Base-by-base conservation (phyloP, 2,113 vertebrate genomes). In the Microtus ochrogaster region DNA sequence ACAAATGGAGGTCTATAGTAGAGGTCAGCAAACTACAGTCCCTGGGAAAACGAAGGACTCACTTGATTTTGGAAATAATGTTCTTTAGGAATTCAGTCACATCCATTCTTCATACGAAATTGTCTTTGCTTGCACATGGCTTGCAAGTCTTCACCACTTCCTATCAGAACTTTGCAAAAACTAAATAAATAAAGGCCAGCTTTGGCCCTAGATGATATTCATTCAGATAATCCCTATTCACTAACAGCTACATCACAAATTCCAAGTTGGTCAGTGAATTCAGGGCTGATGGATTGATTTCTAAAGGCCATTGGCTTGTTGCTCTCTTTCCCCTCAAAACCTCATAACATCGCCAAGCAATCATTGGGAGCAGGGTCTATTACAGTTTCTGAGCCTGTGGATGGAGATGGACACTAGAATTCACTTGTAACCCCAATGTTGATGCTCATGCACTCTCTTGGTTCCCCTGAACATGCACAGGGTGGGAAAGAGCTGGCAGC, bases 401-500 rank as follows among this genome's bases (percentile, higher is more conserved):
- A 58, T 44, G 74, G 22, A 77, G 36, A 66, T 36, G 3, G 33
- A 73, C 44, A 58, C 52, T 65, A 47, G 76, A 65, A 55, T 65
- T 30, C 41, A 72, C 39, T 17, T 82, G 30, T 79, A 93, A 85
- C 2, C 28, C 47, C 91, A 19, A 33, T 68, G 44, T 47, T 89
- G 89, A 19, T 82, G 33, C 33, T 72, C 68, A 3, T 24, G 33
- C 5, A 36, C 7, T 84, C 30, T 39, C 2, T 14, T 12, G n/a
- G 44, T 41, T 78, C 30, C 26, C 79, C 26, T 13, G 73, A 44
- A 44, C 52, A 61, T 11, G 21, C 4, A 7, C 28, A 68, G 19
- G 41, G 39, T 0, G 0, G 3, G 47, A 24, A 44, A 73, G 77
- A 63, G 22, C 24, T 17, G 28, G 39, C 58, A 65, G 41, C 17